phyloP scores from a whole-genome alignment of 2,113 vertebrate species.

The Amia ocellicauda region DNA sequence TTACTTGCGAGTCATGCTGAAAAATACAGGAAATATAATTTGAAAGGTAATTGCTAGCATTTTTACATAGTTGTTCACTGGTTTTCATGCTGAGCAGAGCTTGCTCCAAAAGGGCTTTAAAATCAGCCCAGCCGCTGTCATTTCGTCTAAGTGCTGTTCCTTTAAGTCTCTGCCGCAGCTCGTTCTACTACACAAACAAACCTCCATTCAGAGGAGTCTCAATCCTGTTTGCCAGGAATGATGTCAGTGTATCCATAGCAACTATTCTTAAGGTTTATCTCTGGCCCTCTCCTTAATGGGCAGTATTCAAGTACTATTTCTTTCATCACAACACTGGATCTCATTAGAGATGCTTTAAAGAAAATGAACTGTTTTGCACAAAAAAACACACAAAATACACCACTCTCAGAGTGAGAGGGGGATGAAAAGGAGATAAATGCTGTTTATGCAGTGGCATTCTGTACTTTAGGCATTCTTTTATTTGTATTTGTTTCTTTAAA shows the following conservation, averaged over 20 bases:
- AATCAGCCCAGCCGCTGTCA: neutral
- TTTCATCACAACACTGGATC: conserved; percentile 56
- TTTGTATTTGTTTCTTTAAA: neutral
- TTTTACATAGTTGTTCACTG: too few species aligned
- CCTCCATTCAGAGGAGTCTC: conserved; percentile 71
- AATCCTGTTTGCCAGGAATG: conserved; percentile 67
- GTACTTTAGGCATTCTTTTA: too few species aligned
- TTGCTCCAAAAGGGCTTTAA: too few species aligned
- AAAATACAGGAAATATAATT: too few species aligned
- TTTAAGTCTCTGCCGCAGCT: conserved; percentile 41
- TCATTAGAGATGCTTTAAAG: conserved; percentile 55
- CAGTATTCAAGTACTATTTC: conserved; percentile 62
- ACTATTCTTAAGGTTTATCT: conserved; percentile 75
- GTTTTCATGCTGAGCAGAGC: too few species aligned
- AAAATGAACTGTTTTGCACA: conserved; percentile 27
- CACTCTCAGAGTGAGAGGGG: conserved; percentile 11
- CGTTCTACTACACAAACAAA: conserved; percentile 50
- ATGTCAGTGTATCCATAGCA: conserved; percentile 86
- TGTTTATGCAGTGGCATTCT: neutral
- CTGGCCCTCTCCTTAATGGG: conserved; percentile 60
- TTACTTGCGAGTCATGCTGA: too few species aligned
- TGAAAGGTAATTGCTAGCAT: too few species aligned
- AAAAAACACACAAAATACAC: conserved; percentile 3
- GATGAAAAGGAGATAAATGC: conserved; percentile 1
- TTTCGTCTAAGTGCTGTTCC: conserved; percentile 25